Base-by-base conservation (phyloP, 2,797 vertebrate species). In the Erpetoichthys calabaricus region DNA sequence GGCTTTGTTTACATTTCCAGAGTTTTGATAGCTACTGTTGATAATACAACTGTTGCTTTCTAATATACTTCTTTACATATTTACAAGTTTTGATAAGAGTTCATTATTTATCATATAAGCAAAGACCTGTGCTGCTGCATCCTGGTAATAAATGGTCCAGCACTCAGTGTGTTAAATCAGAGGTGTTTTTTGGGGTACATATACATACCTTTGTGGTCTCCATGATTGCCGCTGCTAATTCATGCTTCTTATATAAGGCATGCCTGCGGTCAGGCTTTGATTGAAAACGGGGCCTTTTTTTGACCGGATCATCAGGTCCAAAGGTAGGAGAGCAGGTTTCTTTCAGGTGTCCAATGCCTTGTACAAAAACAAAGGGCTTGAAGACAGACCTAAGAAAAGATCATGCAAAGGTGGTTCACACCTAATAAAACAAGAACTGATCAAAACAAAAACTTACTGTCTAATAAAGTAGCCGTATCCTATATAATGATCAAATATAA, bases 331-430 rank as follows among this genome's bases (percentile, higher is more conserved):
- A 96, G 3, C 63, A 70, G 0, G 92, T 98, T 65, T 82, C 82
- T 68, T 85, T 76, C 59, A 91, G 66, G 53, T 69, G 79, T 51
- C 65, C 78, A 46, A 84, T 68, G 65, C 83, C 65, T 3, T 83
- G 73, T 63, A 91, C 87, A 75, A 99, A 99, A 75, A 97, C 66
- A 73, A 98, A 97, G 9, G 95, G 95, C 79, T 99, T 99, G 76
- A 98, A 98, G 47, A 97, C 62, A 57, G 96, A 98, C 75, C 96
- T 99, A 68, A 61, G 70, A 78, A 60, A 60, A 69, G 10, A 66
- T 55, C 63, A 8, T 63, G 60, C 42, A 42, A 3, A 8, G 8
- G 47, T 25, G 25, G 2, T 25, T 25, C 25, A 25, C 25, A 25
- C 25, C 25, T 44, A 42, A 6, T 9, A 5, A 51, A 25, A 5